Percentiles rank a stretch among this genome's conserved stretches.
These are phyloP conservation scores for Steinernema khuongi DNA, from an alignment of 1,140 invertebrate genomes.

Conservation along the genomic window DNA sequence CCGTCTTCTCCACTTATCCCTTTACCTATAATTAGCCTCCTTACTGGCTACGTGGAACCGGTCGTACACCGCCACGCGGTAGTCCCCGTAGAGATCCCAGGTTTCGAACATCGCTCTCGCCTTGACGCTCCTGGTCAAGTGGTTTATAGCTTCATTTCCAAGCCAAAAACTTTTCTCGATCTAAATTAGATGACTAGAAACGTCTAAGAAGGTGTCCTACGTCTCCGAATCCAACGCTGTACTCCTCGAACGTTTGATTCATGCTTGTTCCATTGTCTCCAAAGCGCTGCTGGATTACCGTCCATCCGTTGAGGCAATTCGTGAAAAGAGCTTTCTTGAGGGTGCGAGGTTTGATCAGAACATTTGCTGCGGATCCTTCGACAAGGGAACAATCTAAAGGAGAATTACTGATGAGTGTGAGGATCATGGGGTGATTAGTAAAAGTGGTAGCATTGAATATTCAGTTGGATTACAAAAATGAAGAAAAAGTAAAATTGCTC, in stretches of 20 bases:
- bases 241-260: not conserved
- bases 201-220: not conserved
- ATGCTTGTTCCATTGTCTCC: not conserved
- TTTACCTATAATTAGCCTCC: not conserved
- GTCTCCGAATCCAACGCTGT: not conserved
- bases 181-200: not conserved
- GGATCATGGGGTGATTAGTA: no score
- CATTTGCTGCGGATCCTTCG: not conserved
- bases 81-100: not conserved
- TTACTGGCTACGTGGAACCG: not conserved
- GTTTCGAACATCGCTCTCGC: not conserved
- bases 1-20: no score
- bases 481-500: no score
- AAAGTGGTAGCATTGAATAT: no score
- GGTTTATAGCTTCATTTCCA: not conserved
- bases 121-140: not conserved
- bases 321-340: not conserved
- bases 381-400: not conserved
- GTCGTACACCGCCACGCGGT: not conserved
- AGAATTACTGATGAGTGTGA: no score
- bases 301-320: slow-evolving; percentile 2
- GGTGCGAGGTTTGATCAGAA: not conserved
- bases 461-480: no score
- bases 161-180: not conserved
- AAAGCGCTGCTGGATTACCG: not conserved